Evolutionary conservation across 2,113 vertebrate species (phyloP), one percentile per base, ranked within the genome.

Genomic region (Mandrillus leucophaeus): DNA sequence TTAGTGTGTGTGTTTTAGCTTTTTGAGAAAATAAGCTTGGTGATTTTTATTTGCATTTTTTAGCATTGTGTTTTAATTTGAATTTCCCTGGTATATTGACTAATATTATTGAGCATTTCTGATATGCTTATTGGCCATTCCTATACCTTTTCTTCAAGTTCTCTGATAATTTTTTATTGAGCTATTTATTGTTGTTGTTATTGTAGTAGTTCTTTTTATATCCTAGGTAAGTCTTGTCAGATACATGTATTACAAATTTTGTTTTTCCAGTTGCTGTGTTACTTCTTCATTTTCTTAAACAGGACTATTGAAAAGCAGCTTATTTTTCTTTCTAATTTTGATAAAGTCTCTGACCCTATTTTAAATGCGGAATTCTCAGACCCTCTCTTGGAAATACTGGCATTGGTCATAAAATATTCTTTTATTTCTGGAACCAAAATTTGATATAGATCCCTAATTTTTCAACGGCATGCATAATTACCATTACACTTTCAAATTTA

Each of bases 341-440:
- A 88, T 64, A 59, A 92, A 50, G 17, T 64, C 23, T 45, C 38
- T 86, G 35, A 7, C 8, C 38, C 22, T 73, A 66, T 27, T 7
- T 95, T 66, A 96, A 32, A 82, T 32, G 13, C 57, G 8, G 35
- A 95, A 93, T 73, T 76, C 6, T 79, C 18, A 90, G 30, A 90
- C n/a, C 0, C 3, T 61, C 1, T 38, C 1, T 38, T 11, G 40
- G 6, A 72, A 70, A 79, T 52, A 82, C 16, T 78, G 35, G 0
- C 4, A 64, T 48, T 95, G 8, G 72, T 78, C 38, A 57, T 7
- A 91, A 84, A 84, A 72, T 72, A 8, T 68, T 88, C 89, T 81
- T 95, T 95, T 93, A 43, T 86, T 93, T 91, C 82, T 86, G 64
- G 13, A 85, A 32, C 8, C 30, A 88, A 93, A 88, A 93, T 85